These are phyloP conservation scores for Sparus aurata DNA, from an alignment of 2,797 vertebrate genomes.

Conservation along the genomic window DNA sequence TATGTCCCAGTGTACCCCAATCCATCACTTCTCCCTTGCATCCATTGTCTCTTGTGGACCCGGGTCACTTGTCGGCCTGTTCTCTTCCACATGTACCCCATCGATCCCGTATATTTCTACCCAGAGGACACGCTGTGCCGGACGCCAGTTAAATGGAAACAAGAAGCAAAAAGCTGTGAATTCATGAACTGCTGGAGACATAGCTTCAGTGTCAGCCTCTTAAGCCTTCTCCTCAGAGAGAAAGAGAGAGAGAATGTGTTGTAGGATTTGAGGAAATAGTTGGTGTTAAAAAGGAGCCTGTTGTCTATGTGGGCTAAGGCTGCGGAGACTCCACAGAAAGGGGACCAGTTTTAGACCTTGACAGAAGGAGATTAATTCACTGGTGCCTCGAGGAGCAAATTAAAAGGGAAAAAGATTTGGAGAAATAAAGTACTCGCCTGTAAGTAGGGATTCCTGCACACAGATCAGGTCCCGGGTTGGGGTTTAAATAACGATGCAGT, in stretches of 20 bases:
- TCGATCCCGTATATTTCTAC: conserved; percentile 52
- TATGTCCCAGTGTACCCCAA: not conserved
- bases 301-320: conserved; percentile 43
- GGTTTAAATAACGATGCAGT: conserved; percentile 10
- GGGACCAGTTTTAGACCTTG: conserved; percentile 33
- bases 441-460: conserved; percentile 15
- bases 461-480: not conserved
- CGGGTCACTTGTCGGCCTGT: conserved; percentile 42
- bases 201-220: conserved; percentile 8
- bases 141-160: conserved; percentile 46
- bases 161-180: conserved; percentile 9
- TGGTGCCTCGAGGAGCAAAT: conserved; percentile 27
- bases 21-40: conserved; percentile 23
- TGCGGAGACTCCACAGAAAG: conserved; percentile 28
- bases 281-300: conserved; percentile 32
- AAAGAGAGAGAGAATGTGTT: conserved; percentile 5
- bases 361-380: conserved; percentile 46
- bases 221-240: conserved; percentile 37
- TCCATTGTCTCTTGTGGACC: conserved; percentile 15
- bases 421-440: conserved; percentile 4
- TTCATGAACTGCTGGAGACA: conserved; percentile 10
- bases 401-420: conserved; percentile 29
- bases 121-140: conserved; percentile 36
- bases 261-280: conserved; percentile 12
- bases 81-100: conserved; percentile 46